Conservation (phyloP, 2,888 invertebrate species). For the Drosophila kambysellisi region DNA sequence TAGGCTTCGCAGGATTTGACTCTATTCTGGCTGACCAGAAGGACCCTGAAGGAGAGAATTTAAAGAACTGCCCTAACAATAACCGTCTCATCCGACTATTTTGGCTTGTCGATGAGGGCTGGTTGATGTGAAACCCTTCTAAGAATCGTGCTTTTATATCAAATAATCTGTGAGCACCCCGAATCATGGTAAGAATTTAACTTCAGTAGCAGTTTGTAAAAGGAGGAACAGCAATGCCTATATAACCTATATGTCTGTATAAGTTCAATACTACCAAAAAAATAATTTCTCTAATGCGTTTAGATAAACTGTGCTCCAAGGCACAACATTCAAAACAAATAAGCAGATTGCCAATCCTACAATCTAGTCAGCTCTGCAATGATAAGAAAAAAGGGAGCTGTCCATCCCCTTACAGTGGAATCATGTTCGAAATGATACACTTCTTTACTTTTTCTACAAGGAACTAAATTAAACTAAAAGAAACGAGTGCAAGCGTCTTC, state of each 20-base stretch:
- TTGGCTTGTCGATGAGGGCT: neutral
- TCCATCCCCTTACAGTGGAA: neutral
- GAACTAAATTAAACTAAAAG: too few relatives aligned
- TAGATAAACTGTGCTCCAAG: neutral
- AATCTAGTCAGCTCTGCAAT: neutral
- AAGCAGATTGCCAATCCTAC: neutral
- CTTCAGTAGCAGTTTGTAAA: too few relatives aligned
- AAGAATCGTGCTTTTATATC: neutral
- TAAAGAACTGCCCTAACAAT: neutral
- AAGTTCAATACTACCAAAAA: too few relatives aligned
- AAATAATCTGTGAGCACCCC: neutral
- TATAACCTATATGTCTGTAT: neutral
- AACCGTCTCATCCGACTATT: neutral
- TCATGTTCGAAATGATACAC: neutral
- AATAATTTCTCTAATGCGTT: neutral
- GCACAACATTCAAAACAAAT: neutral
- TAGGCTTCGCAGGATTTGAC: neutral
- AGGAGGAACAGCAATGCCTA: too few relatives aligned
- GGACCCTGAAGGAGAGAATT: neutral
- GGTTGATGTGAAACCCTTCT: neutral
- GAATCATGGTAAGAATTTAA: too few relatives aligned
- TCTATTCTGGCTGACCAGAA: neutral
- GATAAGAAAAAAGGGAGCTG: neutral
- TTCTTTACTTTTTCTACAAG: neutral
- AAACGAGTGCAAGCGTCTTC: too few relatives aligned